A percentile compares a stretch with the other conserved stretches of the same genome.
Evolutionary conservation across 2,797 vertebrate genomes (phyloP).

Genomic region (Gouania willdenowi): DNA sequence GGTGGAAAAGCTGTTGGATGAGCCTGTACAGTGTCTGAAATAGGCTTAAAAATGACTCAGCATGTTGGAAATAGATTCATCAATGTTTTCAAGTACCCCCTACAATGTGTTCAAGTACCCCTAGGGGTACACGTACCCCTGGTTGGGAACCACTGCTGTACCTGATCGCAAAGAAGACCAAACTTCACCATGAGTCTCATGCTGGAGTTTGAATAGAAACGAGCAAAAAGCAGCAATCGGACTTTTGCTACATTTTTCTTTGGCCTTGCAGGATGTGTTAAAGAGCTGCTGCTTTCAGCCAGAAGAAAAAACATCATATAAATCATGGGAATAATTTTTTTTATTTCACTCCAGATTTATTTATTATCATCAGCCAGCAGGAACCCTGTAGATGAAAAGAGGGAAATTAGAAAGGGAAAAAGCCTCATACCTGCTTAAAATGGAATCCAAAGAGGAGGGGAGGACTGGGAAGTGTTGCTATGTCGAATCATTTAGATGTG

Average conservation of each 20-base stretch:
- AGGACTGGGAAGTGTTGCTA: conserved; percentile 9
- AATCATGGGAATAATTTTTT: conserved; percentile 39
- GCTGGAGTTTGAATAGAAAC: conserved; percentile 18
- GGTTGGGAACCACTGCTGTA: too few relatives aligned
- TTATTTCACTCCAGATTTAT: conserved; percentile 41
- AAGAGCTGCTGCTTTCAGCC: conserved; percentile 57
- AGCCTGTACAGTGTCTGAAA: too few relatives aligned
- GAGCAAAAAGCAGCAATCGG: conserved; percentile 2
- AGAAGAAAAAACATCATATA: conserved; percentile 47
- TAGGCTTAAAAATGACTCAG: too few relatives aligned
- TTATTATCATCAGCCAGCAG: conserved; percentile 40
- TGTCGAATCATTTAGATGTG: conserved; percentile 22
- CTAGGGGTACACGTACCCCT: background rate
- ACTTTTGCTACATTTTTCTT: conserved; percentile 12
- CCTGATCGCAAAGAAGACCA: conserved; percentile 25
- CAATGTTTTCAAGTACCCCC: too few relatives aligned
- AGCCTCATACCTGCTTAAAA: conserved; percentile 8
- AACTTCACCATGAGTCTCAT: conserved; percentile 13
- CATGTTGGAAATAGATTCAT: too few relatives aligned
- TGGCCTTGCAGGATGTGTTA: conserved; percentile 19
- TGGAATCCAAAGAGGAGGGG: conserved; percentile 18
- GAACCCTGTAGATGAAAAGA: conserved; percentile 20
- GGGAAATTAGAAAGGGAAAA: conserved; percentile 10
- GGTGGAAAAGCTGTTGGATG: too few relatives aligned
- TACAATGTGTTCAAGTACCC: too few relatives aligned